Evolutionary conservation across 64 coral and sea anemone species (phyloP), one percentile per base, ranked within the genome.

Genomic region (Stichodactyla mertensii): DNA sequence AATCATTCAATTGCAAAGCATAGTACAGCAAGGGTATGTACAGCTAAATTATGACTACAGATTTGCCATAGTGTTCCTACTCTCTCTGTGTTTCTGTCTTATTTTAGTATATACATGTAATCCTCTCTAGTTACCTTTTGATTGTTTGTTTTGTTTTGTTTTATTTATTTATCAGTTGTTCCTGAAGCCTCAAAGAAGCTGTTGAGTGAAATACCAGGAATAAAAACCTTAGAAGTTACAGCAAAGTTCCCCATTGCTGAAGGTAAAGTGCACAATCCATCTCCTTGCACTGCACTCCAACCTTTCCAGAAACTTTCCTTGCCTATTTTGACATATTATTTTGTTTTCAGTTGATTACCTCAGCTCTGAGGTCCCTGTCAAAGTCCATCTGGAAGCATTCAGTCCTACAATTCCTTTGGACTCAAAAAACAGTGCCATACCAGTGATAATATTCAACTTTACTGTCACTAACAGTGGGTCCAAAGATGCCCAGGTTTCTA

Each of bases 331-430:
- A 18, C 59, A 16, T 61, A 45, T 59, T 84, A 52, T 67, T 55
- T n/a, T 54, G 6, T 69, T 69, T 58, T 19, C 54, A 96, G 94
- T 96, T 13, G 88, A 90, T 52, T 86, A 84, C 45, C 23, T 78
- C 13, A 96, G 88, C 89, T 59, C 54, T 19, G 94, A 93, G 71
- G 86, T 91, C 45, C 91, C 94, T 15, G 88, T 90, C 0, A 54
- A 90, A 61, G 88, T 93, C n/a, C 94, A 97, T 52, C 88, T 97
- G 71, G 94, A 97, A 79, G 94, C 94, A 59, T 93, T 97, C 85
- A 97, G 91, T 51, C 94, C 94, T 18, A 92, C 87, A 16, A 86
- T 97, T 85, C 91, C 91, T 31, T 81, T 97, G 60, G 91, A 93
- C 71, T 88, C 94, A 1, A 93, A 93, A 24, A 92, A 97, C 91